Conservation (phyloP, 1,140 invertebrate species). For the Pentalonia nigronervosa region DNA sequence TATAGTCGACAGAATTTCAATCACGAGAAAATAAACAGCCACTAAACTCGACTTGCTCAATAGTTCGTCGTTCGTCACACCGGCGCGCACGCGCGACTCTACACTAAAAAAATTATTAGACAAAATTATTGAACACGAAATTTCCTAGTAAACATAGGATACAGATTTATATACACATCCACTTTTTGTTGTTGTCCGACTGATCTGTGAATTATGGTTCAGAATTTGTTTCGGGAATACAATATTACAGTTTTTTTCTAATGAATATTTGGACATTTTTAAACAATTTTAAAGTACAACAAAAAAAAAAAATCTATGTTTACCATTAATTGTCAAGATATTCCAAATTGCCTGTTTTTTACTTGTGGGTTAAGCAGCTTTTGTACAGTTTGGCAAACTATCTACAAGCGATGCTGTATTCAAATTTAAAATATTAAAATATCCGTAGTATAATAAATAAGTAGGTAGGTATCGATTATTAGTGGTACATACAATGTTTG, state of each 20-base stretch:
- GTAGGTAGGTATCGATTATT: too few relatives aligned
- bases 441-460: too few relatives aligned
- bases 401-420: too few relatives aligned
- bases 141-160: neutral
- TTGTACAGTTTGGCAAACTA: too few relatives aligned
- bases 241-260: neutral
- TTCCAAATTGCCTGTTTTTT: too few relatives aligned
- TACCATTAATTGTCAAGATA: too few relatives aligned
- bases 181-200: neutral
- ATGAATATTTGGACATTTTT: neutral
- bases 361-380: too few relatives aligned
- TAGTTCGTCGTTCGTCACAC: neutral
- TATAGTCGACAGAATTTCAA: constrained; percentile 16
- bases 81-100: neutral
- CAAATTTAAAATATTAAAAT: too few relatives aligned
- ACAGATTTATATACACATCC: neutral
- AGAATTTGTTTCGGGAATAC: neutral
- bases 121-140: neutral
- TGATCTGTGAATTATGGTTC: neutral
- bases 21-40: constrained; percentile 1
- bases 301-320: too few relatives aligned
- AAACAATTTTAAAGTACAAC: too few relatives aligned
- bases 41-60: neutral
- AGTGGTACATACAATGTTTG: too few relatives aligned
- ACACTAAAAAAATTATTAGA: neutral